phyloP scores from a whole-genome alignment of 2,113 vertebrate genomes.

The Nycticebus coucang region DNA sequence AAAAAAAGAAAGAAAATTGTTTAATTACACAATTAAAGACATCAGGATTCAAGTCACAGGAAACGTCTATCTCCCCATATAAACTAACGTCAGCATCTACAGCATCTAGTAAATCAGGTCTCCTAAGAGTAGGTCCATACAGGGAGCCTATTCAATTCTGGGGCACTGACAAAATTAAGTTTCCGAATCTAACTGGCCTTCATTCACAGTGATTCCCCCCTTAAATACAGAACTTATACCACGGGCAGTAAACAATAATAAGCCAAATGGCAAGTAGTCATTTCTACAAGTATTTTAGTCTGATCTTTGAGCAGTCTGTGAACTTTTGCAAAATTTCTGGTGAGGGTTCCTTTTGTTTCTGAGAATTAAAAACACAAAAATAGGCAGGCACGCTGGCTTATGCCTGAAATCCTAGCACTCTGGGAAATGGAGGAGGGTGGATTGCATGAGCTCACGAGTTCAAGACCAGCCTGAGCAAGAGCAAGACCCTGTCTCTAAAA shows the following conservation, averaged over 20 bases:
- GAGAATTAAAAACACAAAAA: background rate
- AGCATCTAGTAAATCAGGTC: background rate
- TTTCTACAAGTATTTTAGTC: conserved; percentile 17
- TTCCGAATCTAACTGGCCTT: background rate
- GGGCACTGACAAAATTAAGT: background rate
- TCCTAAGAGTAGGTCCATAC: background rate
- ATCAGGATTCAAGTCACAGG: background rate
- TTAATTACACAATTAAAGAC: background rate
- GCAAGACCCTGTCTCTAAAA: too few species aligned
- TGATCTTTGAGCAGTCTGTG: background rate
- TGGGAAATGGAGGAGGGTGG: too few species aligned
- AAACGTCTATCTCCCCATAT: background rate
- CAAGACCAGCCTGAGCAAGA: too few species aligned
- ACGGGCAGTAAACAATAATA: background rate
- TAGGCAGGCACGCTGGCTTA: background rate
- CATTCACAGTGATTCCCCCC: background rate
- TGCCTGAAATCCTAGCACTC: too few species aligned
- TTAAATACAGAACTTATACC: background rate
- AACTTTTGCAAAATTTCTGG: background rate
- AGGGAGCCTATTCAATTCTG: background rate
- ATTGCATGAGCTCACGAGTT: too few species aligned
- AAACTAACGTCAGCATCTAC: background rate
- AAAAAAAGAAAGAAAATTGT: too few species aligned
- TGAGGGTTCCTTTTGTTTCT: background rate
- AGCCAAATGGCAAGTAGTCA: background rate